phyloP scores from a whole-genome alignment of 2,888 invertebrate species.

The Chymomyza fuscimana region DNA sequence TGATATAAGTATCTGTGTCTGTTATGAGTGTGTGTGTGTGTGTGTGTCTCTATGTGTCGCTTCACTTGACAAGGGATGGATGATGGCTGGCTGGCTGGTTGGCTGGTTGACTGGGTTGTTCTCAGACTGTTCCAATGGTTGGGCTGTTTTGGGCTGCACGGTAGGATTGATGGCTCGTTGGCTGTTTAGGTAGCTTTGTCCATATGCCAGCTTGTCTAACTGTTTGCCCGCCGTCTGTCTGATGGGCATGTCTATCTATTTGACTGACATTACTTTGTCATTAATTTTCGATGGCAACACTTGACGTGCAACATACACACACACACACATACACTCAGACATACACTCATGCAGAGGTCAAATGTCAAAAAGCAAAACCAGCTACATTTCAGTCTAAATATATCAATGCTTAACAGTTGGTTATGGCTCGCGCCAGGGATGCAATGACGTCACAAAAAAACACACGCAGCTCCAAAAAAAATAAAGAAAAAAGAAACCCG shows the following conservation, averaged over 20 bases:
- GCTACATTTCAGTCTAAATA: constrained; percentile 35
- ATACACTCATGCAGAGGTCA: constrained; percentile 52
- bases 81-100: constrained; percentile 24
- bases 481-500: constrained; percentile 23
- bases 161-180: constrained; percentile 29
- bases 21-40: neutral
- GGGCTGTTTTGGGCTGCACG: constrained; percentile 15
- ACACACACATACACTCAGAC: constrained; percentile 8
- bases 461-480: constrained; percentile 35
- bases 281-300: constrained; percentile 76
- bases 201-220: constrained; percentile 36
- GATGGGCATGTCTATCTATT: constrained; percentile 60
- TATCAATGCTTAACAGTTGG: constrained; percentile 8
- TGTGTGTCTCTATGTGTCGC: constrained; percentile 13
- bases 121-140: constrained; percentile 31
- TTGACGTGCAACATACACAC: constrained; percentile 51
- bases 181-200: constrained; percentile 26
- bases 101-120: neutral
- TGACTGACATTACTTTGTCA: constrained; percentile 78
- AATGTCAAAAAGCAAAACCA: constrained; percentile 45
- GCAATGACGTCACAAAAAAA: constrained; percentile 24
- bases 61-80: constrained; percentile 74
- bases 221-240: constrained; percentile 29
- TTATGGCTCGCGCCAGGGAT: neutral
- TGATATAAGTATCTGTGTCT: neutral